phyloP scores from a whole-genome alignment of 2,113 vertebrate genomes.

The Crotalus helleri region DNA sequence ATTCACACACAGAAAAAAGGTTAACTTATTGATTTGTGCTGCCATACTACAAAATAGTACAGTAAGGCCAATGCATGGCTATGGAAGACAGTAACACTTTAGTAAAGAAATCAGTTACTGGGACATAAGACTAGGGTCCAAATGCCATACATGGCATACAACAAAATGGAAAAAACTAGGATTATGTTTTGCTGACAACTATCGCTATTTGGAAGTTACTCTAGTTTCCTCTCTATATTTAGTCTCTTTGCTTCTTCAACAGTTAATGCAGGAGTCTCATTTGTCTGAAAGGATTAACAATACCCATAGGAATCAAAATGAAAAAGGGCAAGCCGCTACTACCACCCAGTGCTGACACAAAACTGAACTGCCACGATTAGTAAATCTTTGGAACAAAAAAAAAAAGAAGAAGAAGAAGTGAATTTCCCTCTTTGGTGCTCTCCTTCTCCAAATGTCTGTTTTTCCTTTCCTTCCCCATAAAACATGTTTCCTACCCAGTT shows the following conservation, averaged over 20 bases:
- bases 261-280: background rate
- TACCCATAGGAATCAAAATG: background rate
- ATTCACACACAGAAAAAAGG: background rate
- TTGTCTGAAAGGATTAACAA: slow-evolving; percentile 1
- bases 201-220: background rate
- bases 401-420: background rate
- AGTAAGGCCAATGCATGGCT: background rate
- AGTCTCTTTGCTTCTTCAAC: background rate
- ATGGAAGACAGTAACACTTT: background rate
- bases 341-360: background rate
- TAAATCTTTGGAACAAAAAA: background rate
- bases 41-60: background rate
- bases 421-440: background rate
- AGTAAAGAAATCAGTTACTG: background rate
- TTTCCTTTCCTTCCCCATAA: background rate
- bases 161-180: background rate
- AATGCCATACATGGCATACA: background rate
- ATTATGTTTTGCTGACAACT: background rate
- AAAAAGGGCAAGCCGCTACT: background rate
- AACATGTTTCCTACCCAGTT: background rate
- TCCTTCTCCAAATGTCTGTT: background rate
- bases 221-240: slow-evolving; percentile 11
- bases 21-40: background rate
- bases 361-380: background rate
- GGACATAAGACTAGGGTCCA: background rate